Evolutionary conservation across 2,797 vertebrate genomes (phyloP), one percentile per base, ranked within the genome.

Genomic region (Carcharodon carcharias): DNA sequence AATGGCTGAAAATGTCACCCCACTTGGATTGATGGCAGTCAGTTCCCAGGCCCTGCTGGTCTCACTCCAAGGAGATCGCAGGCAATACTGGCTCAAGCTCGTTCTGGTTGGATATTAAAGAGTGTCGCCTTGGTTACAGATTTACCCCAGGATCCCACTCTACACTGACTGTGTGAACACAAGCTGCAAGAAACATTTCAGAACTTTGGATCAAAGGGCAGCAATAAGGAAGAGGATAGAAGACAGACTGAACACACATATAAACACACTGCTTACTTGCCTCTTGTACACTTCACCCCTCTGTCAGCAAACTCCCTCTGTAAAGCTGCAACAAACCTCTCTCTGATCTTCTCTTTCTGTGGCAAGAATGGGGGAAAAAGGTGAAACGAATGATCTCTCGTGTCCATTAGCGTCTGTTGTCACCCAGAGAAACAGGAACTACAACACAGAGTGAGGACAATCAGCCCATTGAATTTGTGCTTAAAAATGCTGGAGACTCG

Each of bases 271-370:
- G 58, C 91, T 69, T 54, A 71, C 96, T 69, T 80, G 73, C 96
- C 96, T 73, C 67, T 96, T 4, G 87, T 92, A 89, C 92, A 96
- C 77, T 98, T 97, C 2, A 99, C 97, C 14, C 99, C 99, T 97
- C 99, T 99, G 96, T 99, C 99, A 8, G 99, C 99, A 98, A 99
- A 99, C 97, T 99, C 98, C 95, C 98, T 97, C 97, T 99, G 98
- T 97, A 99, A 97, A 69, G 99, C 99, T 77, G 98, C 98, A 96
- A 99, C 99, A 96, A 99, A 99, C 97, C 99, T 99, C 98, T 99
- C 99, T 96, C 98, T 98, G 96, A 99, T 99, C 97, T 98, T 99
- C 97, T 99, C 99, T 97, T 98, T 99, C 99, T 99, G 98, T 4
- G 3, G 69, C 31, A n/a, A 56, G 14, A 95, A 45, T 14, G 21